These are phyloP conservation scores for Leucoma salicis DNA, from an alignment of 2,888 invertebrate genomes.

Conservation along the genomic window DNA sequence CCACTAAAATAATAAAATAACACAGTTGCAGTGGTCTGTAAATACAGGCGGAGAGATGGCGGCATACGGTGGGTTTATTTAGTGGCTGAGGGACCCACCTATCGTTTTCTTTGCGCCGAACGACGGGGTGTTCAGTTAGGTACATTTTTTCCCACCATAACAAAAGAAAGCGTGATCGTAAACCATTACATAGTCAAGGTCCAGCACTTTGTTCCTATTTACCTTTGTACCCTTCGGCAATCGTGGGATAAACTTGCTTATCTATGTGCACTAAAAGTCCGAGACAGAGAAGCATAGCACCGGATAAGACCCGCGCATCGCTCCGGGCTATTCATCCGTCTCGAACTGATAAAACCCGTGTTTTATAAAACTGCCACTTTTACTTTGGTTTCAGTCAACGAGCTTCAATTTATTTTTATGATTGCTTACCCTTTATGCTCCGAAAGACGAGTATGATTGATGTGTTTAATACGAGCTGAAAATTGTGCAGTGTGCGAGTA, in stretches of 20 bases:
- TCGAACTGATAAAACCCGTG: constrained; percentile 51
- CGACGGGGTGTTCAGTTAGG: no score
- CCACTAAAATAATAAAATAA: no score
- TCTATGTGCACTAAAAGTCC: constrained; percentile 31
- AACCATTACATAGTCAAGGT: constrained; percentile 43
- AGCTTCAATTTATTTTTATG: constrained; percentile 51
- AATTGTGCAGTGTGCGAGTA: constrained; percentile 46
- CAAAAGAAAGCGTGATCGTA: constrained; percentile 24
- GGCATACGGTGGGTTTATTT: no score
- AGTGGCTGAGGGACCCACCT: no score
- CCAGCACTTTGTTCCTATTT: constrained; percentile 38
- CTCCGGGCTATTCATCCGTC: constrained; percentile 50
- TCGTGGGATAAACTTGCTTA: constrained; percentile 39
- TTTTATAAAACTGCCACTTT: constrained; percentile 49
- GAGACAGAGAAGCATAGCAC: constrained; percentile 17
- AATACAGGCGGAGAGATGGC: no score
- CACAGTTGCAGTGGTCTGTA: no score
- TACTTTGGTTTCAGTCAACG: constrained; percentile 37
- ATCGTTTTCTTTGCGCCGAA: no score
- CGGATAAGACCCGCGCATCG: constrained; percentile 41
- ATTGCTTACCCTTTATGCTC: constrained; percentile 34
- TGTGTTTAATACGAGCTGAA: constrained; percentile 44
- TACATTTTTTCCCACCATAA: no score
- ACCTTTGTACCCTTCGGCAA: constrained; percentile 37
- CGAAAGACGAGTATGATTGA: constrained; percentile 42